Conservation (phyloP, 1,140 invertebrate genomes). For the Vollenhovia emeryi region DNA sequence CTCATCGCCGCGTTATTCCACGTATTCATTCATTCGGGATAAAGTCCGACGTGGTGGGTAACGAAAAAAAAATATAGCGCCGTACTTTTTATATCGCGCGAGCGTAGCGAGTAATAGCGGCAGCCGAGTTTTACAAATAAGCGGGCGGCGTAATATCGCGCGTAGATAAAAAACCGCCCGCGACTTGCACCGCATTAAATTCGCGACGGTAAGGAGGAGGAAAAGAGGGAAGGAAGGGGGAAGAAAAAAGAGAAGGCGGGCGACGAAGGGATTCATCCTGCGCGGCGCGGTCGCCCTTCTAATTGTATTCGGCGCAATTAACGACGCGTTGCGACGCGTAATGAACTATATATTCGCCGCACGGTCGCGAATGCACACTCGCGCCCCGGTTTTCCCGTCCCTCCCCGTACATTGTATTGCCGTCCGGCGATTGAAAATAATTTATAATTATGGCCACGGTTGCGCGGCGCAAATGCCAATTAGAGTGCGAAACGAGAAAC, state of each 20-base stretch:
- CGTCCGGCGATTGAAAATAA: conserved; percentile 71
- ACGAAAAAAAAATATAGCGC: conserved; percentile 41
- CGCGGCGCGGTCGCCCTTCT: conserved; percentile 49
- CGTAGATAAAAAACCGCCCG: conserved; percentile 44
- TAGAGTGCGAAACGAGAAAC: conserved; percentile 68
- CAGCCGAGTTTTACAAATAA: conserved; percentile 40
- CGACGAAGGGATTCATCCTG: conserved; percentile 31
- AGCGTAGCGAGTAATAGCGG: conserved; percentile 38
- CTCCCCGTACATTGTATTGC: conserved; percentile 54
- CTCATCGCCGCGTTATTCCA: conserved; percentile 27
- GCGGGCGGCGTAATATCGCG: conserved; percentile 40
- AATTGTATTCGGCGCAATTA: conserved; percentile 74
- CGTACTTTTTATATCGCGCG: conserved; percentile 36
- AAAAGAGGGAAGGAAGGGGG: not conserved
- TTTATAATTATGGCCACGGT: conserved; percentile 65
- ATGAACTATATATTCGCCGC: conserved; percentile 74
- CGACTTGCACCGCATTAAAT: conserved; percentile 30
- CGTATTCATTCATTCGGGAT: conserved; percentile 52
- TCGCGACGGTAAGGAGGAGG: conserved; percentile 14
- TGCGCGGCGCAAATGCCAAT: conserved; percentile 59
- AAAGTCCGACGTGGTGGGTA: conserved; percentile 34
- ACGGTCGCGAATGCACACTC: conserved; percentile 57
- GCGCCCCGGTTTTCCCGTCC: conserved; percentile 32
- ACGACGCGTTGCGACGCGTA: conserved; percentile 70
- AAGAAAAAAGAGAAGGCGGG: no score